Base-by-base conservation (phyloP, 2,113 vertebrate genomes). In the Mastomys coucha region DNA sequence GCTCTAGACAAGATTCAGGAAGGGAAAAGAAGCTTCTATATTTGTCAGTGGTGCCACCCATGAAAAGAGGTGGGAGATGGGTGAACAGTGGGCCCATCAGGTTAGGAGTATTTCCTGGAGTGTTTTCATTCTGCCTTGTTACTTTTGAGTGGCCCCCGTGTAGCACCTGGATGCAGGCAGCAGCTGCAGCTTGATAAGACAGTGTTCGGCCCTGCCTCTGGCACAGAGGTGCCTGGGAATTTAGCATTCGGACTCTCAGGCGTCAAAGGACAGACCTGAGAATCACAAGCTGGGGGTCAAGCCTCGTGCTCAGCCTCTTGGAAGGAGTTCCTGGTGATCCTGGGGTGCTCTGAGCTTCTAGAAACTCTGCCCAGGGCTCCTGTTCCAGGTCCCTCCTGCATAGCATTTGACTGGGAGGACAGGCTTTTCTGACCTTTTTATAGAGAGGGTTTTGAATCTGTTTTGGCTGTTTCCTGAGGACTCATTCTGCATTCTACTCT, bases 41-140 rank as follows among this genome's bases (percentile, higher is more conserved):
- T 7, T 73, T 39, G 76, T 76, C 8, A 26, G 51, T 42, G 49
- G 20, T 1, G 0, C 19, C 24, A 10, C 42, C 45, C 36, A 1
- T 73, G 80, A 58, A 33, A 56, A 73, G 69, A 88, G 51, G 78
- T 36, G 11, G 42, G 26, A 45, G 20, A 28, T 58, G 31, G n/a
- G 1, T 8, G 19, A 77, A 7, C 42, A 33, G 60, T 42, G 53
- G 42, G 2, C 17, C 13, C 1, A 36, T 88, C 28, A 75, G 36
- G 28, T 88, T 4, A 39, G 28, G 56, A 75, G 6, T n/a, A 31
- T 26, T 86, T 39, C 20, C 11, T 75, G 58, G 8, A n/a, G 58
- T 65, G 58, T 69, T 93, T 91, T 51, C 12, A 88, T 72, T 72
- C 84, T 85, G 9, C 53, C 45, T 87, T 91, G 87, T 19, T 86